Conservation (phyloP, 92 coral and sea anemone species). For the Desmophyllum pertusum region DNA sequence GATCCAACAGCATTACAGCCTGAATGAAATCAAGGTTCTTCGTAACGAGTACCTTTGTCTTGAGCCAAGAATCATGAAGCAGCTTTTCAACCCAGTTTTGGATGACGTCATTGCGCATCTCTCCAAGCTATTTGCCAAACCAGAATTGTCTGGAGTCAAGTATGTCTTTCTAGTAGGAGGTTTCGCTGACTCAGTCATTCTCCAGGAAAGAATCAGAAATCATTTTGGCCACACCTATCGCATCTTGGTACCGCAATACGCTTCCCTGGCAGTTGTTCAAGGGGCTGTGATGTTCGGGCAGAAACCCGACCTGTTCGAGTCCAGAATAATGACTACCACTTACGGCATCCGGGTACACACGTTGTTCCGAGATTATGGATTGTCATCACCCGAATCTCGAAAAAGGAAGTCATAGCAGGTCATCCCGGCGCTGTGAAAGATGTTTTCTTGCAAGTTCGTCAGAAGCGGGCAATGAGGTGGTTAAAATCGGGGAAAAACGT, state of each 20-base stretch:
- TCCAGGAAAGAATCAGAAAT: slow-evolving; percentile 42
- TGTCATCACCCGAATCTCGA: slow-evolving; percentile 58
- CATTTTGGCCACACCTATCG: slow-evolving; percentile 39
- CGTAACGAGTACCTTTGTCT: slow-evolving; percentile 66
- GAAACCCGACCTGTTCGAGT: slow-evolving; percentile 57
- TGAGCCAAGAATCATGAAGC: slow-evolving; percentile 50
- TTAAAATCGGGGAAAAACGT: slow-evolving; percentile 60
- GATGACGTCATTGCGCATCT: slow-evolving; percentile 49
- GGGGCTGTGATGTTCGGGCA: slow-evolving; percentile 79
- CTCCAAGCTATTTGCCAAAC: slow-evolving; percentile 37
- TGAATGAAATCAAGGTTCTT: slow-evolving; percentile 37
- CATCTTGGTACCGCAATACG: slow-evolving; percentile 63
- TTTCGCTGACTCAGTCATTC: slow-evolving; percentile 64
- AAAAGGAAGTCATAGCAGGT: slow-evolving; percentile 55
- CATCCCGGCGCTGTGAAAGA: slow-evolving; percentile 61
- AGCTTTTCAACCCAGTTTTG: slow-evolving; percentile 63
- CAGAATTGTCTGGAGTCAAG: slow-evolving; percentile 49
- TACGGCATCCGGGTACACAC: slow-evolving; percentile 63
- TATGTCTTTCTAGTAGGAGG: slow-evolving; percentile 75
- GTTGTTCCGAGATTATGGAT: slow-evolving; percentile 46
- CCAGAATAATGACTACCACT: slow-evolving; percentile 53
- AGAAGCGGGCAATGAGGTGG: slow-evolving; percentile 64
- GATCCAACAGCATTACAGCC: slow-evolving; percentile 46
- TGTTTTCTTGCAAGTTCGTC: slow-evolving; percentile 61
- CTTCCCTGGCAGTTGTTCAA: slow-evolving; percentile 67